Evolutionary conservation across 1,140 invertebrate species (phyloP), one percentile per base, ranked within the genome.

Genomic region (Branchinecta lynchi): DNA sequence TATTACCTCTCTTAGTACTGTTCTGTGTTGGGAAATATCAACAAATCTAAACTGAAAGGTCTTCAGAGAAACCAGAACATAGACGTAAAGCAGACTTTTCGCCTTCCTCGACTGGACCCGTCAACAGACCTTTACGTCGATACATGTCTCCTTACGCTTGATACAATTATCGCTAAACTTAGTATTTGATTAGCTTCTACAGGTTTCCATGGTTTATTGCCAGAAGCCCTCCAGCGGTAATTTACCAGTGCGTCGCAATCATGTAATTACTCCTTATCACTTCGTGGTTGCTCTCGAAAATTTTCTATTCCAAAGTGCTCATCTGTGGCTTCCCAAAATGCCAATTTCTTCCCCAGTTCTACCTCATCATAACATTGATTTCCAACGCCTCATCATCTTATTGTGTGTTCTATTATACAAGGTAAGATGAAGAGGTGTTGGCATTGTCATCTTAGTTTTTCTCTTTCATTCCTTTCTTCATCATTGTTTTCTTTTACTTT

Each of bases 191-290:
- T 9, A 51, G 46, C 46, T n/a, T 51, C n/a, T 51, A 51, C 46
- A 51, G 46, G 46, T 51, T 51, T 51, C 9, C 9, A 51, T 51
- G 9, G 46, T 51, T 9, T 51, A n/a, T 51, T 51, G n/a, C 46
- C 46, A 51, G 46, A 51, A 51, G 46, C n/a, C n/a, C n/a, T 51
- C 46, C 46, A 51, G 46, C n/a, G 46, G 46, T 51, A 51, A 51
- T 51, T 51, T 51, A 9, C n/a, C n/a, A n/a, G 46, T 9, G 9
- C 46, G n/a, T 51, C 46, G 46, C n/a, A 9, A 51, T 51, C 46
- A 51, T 9, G 46, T 51, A 51, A 51, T 9, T 51, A 9, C 46
- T n/a, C 46, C n/a, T 51, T 51, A 51, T 51, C 46, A n/a, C 9
- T 51, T 9, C 9, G 46, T 9, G n/a, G 46, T 51, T 51, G 9